Evolutionary conservation across 2,888 invertebrate species (phyloP).

Genomic region (Biston stratarius): DNA sequence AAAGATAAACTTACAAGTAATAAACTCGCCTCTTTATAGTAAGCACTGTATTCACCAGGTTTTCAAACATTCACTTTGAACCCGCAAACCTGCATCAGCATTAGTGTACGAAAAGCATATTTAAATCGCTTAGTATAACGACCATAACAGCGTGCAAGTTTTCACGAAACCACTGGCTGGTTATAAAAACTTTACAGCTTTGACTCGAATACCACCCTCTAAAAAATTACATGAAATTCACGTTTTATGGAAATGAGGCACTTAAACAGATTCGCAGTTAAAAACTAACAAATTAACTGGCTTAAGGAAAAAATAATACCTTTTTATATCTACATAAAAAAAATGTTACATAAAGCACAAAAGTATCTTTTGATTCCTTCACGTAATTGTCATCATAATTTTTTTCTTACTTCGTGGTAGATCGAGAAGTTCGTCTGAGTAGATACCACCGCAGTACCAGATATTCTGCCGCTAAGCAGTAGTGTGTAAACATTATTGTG

Average conservation of each 20-base stretch:
- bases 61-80: not conserved
- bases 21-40: too few relatives aligned
- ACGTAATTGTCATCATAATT: too few relatives aligned
- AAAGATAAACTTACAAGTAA: too few relatives aligned
- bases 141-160: slow-evolving; percentile 32
- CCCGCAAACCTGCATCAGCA: not conserved
- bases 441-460: too few relatives aligned
- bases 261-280: slow-evolving; percentile 26
- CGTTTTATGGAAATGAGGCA: slow-evolving; percentile 36
- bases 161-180: slow-evolving; percentile 13
- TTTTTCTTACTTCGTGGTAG: too few relatives aligned
- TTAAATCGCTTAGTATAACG: slow-evolving; percentile 23
- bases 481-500: too few relatives aligned
- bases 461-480: too few relatives aligned
- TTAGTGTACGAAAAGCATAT: slow-evolving; percentile 24
- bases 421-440: too few relatives aligned
- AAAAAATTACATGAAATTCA: slow-evolving; percentile 27
- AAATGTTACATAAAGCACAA: too few relatives aligned
- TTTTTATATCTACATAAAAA: too few relatives aligned
- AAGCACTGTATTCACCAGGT: not conserved
- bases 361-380: too few relatives aligned
- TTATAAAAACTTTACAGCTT: slow-evolving; percentile 31
- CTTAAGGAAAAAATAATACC: not conserved
- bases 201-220: slow-evolving; percentile 23
- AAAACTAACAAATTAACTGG: slow-evolving; percentile 34